Evolutionary conservation across 2,113 vertebrate genomes (phyloP), one percentile per base, ranked within the genome.

Genomic region (Nothoprocta pentlandii): DNA sequence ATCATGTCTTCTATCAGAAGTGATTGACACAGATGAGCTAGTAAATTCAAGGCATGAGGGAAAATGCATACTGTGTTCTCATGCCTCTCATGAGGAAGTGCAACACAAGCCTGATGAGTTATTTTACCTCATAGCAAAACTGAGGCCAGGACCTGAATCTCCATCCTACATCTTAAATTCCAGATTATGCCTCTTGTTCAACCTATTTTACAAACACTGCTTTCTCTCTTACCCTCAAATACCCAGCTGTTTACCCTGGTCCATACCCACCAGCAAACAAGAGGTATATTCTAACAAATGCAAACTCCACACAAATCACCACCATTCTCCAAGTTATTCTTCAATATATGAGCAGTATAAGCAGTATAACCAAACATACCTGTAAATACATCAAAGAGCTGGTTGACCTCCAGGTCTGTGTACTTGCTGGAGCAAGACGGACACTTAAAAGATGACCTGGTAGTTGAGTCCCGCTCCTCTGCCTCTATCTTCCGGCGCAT

Each of bases 381-480:
- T 96, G 97, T 96, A 59, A 94, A 88, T 12, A 54, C 68, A 75
- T 98, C 96, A 70, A 98, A 98, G 74, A 98, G 93, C 54, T 96
- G 97, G 77, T 97, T 97, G 54, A 94, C 97, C 63, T 98, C 96
- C 62, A 98, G 89, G 80, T 98, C 97, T 0, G 96, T 97, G 89
- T 97, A 98, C 3, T 79, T 93, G 81, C 91, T 98, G 64, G 68
- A 94, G 67, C 97, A 98, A 25, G 94, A 94, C 0, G 96, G 96
- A 36, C 97, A 97, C 61, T 93, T 97, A n/a, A 98, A 98, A 28
- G 97, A 98, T 32, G 89, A 85, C 59, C 97, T 97, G 30, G 87
- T 97, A 8, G 81, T 94, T 23, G 95, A 97, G 84, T 97, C 87
- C 46, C 87, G 46, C 75, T 97, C 97, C 26, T 97, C 96, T 0